A percentile compares a stretch with the other conserved stretches of the same genome.
Evolutionary conservation across 2,113 vertebrate species (phyloP).

Genomic region (Empidonax traillii): DNA sequence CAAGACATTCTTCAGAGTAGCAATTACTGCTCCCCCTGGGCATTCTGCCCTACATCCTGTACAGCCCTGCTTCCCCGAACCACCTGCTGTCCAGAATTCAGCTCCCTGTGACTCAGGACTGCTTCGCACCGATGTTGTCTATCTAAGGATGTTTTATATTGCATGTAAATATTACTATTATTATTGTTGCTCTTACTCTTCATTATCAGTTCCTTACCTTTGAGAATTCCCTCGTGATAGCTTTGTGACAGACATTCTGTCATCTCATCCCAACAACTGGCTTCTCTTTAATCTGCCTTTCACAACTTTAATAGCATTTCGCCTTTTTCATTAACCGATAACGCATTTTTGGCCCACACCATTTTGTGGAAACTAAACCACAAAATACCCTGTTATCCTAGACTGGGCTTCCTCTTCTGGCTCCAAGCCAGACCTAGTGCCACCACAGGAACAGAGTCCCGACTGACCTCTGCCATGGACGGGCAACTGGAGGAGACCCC

Average conservation of each 20-base stretch:
- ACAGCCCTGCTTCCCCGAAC: background rate
- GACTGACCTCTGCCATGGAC: background rate
- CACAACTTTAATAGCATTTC: background rate
- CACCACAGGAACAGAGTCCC: background rate
- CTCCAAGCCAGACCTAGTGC: background rate
- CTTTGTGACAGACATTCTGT: background rate
- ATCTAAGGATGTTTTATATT: background rate
- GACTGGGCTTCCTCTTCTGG: background rate
- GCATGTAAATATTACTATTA: background rate
- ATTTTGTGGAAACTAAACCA: background rate
- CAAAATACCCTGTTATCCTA: background rate
- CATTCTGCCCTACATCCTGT: accelerated
- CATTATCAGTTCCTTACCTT: background rate
- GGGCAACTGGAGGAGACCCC: background rate
- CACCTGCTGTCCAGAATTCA: background rate
- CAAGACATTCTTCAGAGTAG: background rate
- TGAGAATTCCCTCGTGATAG: background rate
- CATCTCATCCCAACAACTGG: background rate
- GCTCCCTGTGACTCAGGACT: background rate
- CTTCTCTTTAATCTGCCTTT: background rate
- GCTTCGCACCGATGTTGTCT: background rate
- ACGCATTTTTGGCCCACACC: background rate
- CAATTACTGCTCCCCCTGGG: background rate
- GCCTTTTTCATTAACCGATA: background rate
- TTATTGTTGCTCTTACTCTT: background rate